These are phyloP conservation scores for Oceanites oceanicus DNA, from an alignment of 2,113 vertebrate species.

Conservation along the genomic window DNA sequence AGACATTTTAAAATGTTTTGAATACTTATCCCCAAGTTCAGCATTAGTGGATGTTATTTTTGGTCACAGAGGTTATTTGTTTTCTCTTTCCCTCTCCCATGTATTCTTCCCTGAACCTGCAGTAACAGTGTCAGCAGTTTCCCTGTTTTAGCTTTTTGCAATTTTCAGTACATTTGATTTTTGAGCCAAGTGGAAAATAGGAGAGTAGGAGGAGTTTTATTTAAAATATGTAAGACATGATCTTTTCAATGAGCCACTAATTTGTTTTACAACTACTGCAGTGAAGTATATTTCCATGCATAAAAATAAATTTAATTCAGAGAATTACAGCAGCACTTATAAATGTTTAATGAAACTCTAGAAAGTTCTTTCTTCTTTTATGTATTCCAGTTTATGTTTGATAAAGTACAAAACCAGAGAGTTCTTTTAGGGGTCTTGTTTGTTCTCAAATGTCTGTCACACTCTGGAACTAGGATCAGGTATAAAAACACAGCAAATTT, in stretches of 20 bases:
- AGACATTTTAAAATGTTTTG: neutral
- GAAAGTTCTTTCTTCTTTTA: neutral
- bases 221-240: conserved; percentile 9
- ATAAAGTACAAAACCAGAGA: neutral
- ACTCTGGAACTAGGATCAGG: neutral
- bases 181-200: neutral
- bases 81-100: neutral
- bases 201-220: neutral
- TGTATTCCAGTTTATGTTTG: neutral
- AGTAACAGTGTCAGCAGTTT: neutral
- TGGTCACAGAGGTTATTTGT: neutral
- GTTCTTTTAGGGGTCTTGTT: neutral
- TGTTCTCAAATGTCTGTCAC: neutral
- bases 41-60: neutral
- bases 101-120: neutral
- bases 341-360: conserved; percentile 17
- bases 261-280: neutral
- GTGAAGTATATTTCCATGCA: neutral
- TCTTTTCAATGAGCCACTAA: neutral
- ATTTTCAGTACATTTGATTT: neutral
- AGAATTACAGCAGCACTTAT: neutral
- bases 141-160: neutral
- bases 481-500: neutral
- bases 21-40: neutral
- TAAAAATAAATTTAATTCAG: conserved; percentile 43